Evolutionary conservation across 1,140 invertebrate genomes (phyloP), one percentile per base, ranked within the genome.

Genomic region (Drosophila grimshawi): DNA sequence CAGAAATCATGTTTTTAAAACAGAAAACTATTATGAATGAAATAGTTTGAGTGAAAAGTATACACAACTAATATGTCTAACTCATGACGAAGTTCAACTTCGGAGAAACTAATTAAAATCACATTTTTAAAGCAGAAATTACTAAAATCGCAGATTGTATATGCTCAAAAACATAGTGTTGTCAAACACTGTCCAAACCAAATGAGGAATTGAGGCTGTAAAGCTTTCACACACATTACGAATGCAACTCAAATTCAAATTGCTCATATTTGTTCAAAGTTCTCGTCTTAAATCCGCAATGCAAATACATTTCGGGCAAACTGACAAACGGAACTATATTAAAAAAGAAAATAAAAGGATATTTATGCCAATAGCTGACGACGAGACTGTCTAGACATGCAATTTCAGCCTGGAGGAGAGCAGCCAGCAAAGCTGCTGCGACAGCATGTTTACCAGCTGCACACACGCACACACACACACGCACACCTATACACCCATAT

Each of bases 371-470:
- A 63, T 82, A 79, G 71, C 64, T 66, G 83, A 64, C 73, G 68
- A 72, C 52, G 46, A n/a, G 10, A 33, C 32, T 72, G 82, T 86
- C 82, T 86, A 86, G 82, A 86, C 82, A 45, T 86, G 70, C 75
- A 86, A 78, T 86, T 86, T 86, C 60, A 74, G 72, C 72, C 71
- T 83, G 61, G 30, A 48, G 29, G 35, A 56, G 51, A 45, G 27
- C 35, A 37, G 41, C 35, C 27, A 37, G 32, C 29, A 32, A 45
- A 37, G 68, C 72, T 68, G 80, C 70, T 62, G 55, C 57, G 67
- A 30, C 49, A 56, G 72, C 81, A 78, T 73, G 19, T 82, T 82
- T 73, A 3, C 11, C 71, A 61, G 57, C 56, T 48, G 64, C 53
- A 65, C 32, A 76, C 67, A 59, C 29, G 35, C 41, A 70, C 30